A percentile compares a stretch with the other conserved stretches of the same genome.
phyloP scores from a whole-genome alignment of 2,113 vertebrate genomes.

The Turdus rufiventris region DNA sequence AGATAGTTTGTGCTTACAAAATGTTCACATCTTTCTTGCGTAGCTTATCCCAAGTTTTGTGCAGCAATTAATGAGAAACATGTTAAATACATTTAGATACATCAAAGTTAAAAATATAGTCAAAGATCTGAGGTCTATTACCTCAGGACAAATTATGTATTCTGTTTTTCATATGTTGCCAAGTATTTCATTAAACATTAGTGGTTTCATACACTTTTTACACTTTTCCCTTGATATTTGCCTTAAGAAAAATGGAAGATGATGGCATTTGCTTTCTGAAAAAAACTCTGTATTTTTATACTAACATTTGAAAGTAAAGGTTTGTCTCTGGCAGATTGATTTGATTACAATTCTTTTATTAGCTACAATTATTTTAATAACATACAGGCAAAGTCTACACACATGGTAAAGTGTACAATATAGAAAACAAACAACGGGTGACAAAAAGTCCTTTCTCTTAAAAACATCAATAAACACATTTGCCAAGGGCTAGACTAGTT shows the following conservation, averaged over 20 bases:
- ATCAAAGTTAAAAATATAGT: slow-evolving; percentile 31
- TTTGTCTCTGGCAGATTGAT: neutral
- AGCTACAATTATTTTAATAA: neutral
- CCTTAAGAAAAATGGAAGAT: neutral
- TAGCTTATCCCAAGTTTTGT: neutral
- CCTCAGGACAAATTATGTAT: neutral
- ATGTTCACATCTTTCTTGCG: neutral
- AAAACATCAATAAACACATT: neutral
- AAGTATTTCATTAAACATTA: slow-evolving; percentile 10
- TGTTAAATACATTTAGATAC: neutral
- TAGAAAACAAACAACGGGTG: neutral
- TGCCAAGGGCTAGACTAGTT: neutral
- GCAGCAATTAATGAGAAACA: neutral
- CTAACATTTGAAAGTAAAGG: neutral
- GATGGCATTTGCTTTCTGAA: neutral
- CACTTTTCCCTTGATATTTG: neutral
- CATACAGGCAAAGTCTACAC: neutral
- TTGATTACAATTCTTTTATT: neutral
- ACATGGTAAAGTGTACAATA: neutral
- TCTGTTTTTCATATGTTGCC: neutral
- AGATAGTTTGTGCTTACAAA: neutral
- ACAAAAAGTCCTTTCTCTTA: neutral
- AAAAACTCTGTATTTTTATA: neutral
- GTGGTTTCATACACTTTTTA: neutral
- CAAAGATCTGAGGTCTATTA: neutral